Percentiles rank a stretch among this genome's conserved stretches.
phyloP scores from a whole-genome alignment of 2,113 vertebrate genomes.

The Heptranchias perlo region DNA sequence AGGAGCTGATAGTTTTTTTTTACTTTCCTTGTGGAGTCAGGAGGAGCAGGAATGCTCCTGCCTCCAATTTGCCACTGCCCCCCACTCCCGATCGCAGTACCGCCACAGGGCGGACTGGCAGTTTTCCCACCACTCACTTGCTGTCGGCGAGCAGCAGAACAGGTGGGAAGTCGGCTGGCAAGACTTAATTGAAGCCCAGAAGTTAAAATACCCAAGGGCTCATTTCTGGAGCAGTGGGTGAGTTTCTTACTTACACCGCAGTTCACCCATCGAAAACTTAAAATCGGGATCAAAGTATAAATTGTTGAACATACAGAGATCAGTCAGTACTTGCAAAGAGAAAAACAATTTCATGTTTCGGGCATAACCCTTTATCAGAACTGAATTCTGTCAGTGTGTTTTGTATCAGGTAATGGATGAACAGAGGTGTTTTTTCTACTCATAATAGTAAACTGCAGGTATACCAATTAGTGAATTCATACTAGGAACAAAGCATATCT shows the following conservation, averaged over 20 bases:
- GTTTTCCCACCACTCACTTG: background rate
- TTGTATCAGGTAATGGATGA: background rate
- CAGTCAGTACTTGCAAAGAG: background rate
- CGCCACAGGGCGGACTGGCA: background rate
- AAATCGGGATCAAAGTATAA: background rate
- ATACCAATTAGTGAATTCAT: background rate
- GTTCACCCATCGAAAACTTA: background rate
- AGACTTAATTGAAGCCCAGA: background rate
- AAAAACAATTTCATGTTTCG: background rate
- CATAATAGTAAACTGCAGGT: background rate
- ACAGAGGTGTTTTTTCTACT: background rate
- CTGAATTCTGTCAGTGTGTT: background rate
- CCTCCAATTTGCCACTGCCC: background rate
- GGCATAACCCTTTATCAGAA: background rate
- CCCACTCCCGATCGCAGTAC: background rate
- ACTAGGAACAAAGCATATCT: background rate
- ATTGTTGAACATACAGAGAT: background rate
- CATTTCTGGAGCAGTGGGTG: background rate
- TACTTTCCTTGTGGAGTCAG: too few relatives aligned
- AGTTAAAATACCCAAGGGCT: background rate
- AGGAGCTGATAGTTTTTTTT: too few relatives aligned
- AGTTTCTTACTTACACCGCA: background rate
- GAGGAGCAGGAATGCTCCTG: too few relatives aligned
- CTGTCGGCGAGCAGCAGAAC: background rate
- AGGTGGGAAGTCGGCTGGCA: background rate